Evolutionary conservation across 2,888 invertebrate species (phyloP).

Genomic region (Rhamphomyia laevipes): DNA sequence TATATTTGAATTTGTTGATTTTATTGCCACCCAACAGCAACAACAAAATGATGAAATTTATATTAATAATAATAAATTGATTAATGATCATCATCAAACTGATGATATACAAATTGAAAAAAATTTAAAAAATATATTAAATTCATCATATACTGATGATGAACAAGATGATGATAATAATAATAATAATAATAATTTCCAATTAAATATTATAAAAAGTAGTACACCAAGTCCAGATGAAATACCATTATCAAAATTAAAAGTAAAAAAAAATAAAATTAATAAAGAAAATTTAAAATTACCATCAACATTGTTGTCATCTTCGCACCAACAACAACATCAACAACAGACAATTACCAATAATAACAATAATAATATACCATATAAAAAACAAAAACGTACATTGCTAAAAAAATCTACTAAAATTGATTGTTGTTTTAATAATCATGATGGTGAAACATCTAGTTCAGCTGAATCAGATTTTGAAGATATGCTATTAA

Average conservation of each 20-base stretch:
- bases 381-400: too few relatives aligned
- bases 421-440: not conserved
- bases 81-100: not conserved
- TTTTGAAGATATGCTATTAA: not conserved
- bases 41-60: not conserved
- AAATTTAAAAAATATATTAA: not conserved
- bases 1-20: not conserved
- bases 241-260: too few relatives aligned
- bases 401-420: too few relatives aligned
- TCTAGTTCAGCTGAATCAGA: not conserved
- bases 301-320: too few relatives aligned
- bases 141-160: not conserved
- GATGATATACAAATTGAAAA: not conserved
- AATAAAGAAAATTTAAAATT: too few relatives aligned
- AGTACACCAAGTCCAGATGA: too few relatives aligned
- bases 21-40: not conserved
- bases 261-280: too few relatives aligned
- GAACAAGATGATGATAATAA: not conserved
- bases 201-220: too few relatives aligned
- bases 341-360: too few relatives aligned
- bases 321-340: too few relatives aligned
- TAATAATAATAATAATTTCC: too few relatives aligned
- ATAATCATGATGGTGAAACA: not conserved
- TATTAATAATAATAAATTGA: not conserved
- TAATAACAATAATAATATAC: too few relatives aligned